Conservation (phyloP, 1,140 invertebrate genomes). For the Microplitis demolitor region DNA sequence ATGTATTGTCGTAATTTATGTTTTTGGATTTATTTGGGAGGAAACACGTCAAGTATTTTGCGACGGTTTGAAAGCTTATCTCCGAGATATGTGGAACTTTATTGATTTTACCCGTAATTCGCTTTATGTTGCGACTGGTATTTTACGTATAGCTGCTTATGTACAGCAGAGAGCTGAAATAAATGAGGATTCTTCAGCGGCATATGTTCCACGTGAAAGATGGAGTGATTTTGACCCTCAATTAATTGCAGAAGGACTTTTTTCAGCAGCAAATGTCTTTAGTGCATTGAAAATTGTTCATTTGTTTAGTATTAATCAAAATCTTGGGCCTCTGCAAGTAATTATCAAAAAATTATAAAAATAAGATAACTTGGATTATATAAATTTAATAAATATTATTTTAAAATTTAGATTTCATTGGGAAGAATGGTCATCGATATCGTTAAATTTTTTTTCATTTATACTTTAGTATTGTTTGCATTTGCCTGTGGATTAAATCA, state of each 20-base stretch:
- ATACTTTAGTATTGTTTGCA: slow-evolving; percentile 80
- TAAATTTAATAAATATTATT: neutral
- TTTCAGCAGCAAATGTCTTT: slow-evolving; percentile 90
- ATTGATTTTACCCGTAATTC: slow-evolving; percentile 91
- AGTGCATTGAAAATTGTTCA: slow-evolving; percentile 87
- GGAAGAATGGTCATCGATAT: slow-evolving; percentile 88
- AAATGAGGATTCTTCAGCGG: slow-evolving; percentile 66
- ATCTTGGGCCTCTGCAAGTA: slow-evolving; percentile 77
- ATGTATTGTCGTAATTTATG: slow-evolving; percentile 76
- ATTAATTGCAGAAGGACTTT: slow-evolving; percentile 91
- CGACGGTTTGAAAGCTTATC: slow-evolving; percentile 81
- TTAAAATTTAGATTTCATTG: slow-evolving; percentile 69
- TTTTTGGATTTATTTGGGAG: slow-evolving; percentile 86
- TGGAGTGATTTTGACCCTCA: slow-evolving; percentile 96
- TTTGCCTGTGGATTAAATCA: slow-evolving; percentile 88
- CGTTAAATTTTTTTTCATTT: slow-evolving; percentile 87
- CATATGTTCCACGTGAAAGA: slow-evolving; percentile 77
- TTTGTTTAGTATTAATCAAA: slow-evolving; percentile 89
- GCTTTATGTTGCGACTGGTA: slow-evolving; percentile 79
- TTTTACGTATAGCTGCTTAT: slow-evolving; percentile 78
- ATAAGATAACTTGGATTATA: neutral
- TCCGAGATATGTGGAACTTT: slow-evolving; percentile 94
- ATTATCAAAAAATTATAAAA: neutral
- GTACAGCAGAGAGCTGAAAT: slow-evolving; percentile 76
- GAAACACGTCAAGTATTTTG: slow-evolving; percentile 88